Base-by-base conservation (phyloP, 2,797 vertebrate genomes). In the Coccyzus lansbergi region DNA sequence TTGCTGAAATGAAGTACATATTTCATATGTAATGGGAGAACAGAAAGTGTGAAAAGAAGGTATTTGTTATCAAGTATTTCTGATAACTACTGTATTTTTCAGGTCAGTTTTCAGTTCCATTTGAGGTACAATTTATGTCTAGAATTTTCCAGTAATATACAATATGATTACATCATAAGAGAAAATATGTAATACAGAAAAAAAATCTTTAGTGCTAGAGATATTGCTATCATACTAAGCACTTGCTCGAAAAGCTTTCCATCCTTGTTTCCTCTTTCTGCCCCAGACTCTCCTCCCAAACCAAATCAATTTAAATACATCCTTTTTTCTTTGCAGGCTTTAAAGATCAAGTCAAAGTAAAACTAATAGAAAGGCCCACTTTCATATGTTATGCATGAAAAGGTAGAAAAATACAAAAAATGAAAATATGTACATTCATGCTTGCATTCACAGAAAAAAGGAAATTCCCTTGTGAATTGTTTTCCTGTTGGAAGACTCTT, bases 401-500 rank as follows among this genome's bases (percentile, higher is more conserved):
- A 68, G 6, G 59, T 38, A 68, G 19, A 67, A 9, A 62, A 38
- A 53, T 26, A 85, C 29, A 82, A 34, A 95, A 76, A 83, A 76
- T 44, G 21, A 74, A 91, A 91, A 25, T 8, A 28, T 6, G 36
- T 17, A 64, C 58, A 69, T 69, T 92, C 28, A 24, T 56, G 13
- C 9, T 76, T 78, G 25, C 19, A 65, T 56, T 31, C 48, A 60
- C 9, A 81, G 31, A 63, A 86, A 90, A 51, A 9, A 75, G 5
- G 67, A 40, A 62, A 86, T 90, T 86, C 26, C 13, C 22, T 33
- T 70, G 65, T 72, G 36, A 94, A 28, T 62, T 38, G 1, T 4
- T 95, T 93, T 94, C 51, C 40, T 67, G 51, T 85, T 82, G 60
- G 75, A 90, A 59, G 74, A 58, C 29, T 68, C 40, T 59, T 56